Conservation (phyloP, 2,113 vertebrate species). For the Cepphus grylle region DNA sequence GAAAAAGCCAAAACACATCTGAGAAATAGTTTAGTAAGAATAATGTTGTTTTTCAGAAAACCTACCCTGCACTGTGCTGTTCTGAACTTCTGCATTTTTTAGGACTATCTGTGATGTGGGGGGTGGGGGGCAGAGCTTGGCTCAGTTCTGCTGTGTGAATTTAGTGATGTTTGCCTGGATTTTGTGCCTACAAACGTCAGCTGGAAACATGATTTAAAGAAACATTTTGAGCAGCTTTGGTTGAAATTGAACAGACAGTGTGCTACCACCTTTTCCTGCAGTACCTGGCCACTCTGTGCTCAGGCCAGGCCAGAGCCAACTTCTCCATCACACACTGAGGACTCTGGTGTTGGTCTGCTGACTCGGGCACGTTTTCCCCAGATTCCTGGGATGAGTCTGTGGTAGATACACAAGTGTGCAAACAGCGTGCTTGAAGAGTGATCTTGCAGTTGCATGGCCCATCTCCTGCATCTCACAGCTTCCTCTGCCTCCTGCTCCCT, state of each 20-base stretch:
- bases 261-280: accelerated
- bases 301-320: background rate
- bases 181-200: accelerated
- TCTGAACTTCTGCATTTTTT: background rate
- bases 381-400: accelerated
- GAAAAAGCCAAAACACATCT: accelerated
- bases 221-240: background rate
- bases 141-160: background rate
- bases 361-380: accelerated
- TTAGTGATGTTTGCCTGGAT: background rate
- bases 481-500: background rate
- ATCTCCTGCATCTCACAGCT: background rate
- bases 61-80: accelerated
- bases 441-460: background rate
- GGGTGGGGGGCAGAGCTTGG: background rate
- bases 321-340: accelerated
- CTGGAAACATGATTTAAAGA: background rate
- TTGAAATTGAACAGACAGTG: background rate
- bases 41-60: background rate
- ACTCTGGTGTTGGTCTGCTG: background rate
- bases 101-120: background rate
- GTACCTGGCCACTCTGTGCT: accelerated
- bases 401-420: accelerated
- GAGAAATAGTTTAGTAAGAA: background rate
- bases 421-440: accelerated